A percentile compares a stretch with the other conserved stretches of the same genome.
These are phyloP conservation scores for Pediacus dermestoides DNA, from an alignment of 2,888 invertebrate species.

Conservation along the genomic window DNA sequence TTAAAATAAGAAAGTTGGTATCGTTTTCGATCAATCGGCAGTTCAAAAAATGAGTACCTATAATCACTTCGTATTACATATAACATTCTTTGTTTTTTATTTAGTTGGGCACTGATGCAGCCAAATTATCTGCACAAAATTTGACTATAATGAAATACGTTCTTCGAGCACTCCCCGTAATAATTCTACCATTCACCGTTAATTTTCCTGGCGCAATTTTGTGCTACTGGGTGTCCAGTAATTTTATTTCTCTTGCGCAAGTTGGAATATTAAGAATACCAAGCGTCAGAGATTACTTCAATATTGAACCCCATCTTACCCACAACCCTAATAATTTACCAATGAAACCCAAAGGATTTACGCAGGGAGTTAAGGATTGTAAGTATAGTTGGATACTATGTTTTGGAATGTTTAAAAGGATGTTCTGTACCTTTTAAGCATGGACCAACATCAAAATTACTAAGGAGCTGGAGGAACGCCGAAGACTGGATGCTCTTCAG, in stretches of 20 bases:
- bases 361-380: conserved; percentile 76
- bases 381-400: no score
- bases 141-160: conserved; percentile 71
- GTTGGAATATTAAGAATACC: conserved; percentile 74
- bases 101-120: conserved; percentile 73
- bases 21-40: no score
- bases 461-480: conserved; percentile 72
- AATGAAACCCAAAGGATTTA: conserved; percentile 72
- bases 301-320: conserved; percentile 63
- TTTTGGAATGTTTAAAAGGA: conserved; percentile 7
- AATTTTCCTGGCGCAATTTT: conserved; percentile 86
- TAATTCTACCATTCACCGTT: conserved; percentile 80
- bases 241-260: conserved; percentile 80
- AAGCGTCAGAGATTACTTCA: conserved; percentile 67
- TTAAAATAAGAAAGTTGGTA: no score
- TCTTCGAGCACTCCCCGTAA: conserved; percentile 70
- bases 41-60: no score
- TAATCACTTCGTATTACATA: neutral
- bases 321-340: conserved; percentile 59
- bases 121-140: conserved; percentile 63
- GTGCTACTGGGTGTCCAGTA: conserved; percentile 87
- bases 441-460: conserved; percentile 80
- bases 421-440: conserved; percentile 51
- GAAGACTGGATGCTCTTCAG: conserved; percentile 69
- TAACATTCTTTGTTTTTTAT: conserved; percentile 21